A percentile compares a stretch with the other conserved stretches of the same genome.
These are phyloP conservation scores for Erpetoichthys calabaricus DNA, from an alignment of 2,797 vertebrate genomes.

Conservation along the genomic window DNA sequence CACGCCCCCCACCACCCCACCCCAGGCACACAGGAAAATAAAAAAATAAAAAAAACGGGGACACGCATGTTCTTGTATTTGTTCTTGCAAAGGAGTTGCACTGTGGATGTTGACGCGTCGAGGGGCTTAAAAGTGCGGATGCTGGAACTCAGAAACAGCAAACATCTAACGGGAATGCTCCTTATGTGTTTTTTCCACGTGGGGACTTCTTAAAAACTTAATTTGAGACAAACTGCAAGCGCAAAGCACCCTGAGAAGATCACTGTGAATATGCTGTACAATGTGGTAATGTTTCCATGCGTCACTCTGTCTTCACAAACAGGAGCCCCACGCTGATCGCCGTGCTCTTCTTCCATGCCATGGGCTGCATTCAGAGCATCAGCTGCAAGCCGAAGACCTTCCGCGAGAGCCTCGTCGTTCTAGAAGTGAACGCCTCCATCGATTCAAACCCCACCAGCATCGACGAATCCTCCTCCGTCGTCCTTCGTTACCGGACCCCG, in stretches of 20 bases:
- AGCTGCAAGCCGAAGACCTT: constrained; percentile 93
- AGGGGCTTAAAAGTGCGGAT: too few relatives aligned
- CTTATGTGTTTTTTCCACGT: constrained; percentile 8
- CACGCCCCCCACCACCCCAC: neutral
- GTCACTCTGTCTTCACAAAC: constrained; percentile 55
- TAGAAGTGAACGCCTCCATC: constrained; percentile 83
- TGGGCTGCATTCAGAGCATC: constrained; percentile 98
- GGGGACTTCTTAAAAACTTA: constrained; percentile 29
- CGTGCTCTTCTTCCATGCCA: constrained; percentile 61
- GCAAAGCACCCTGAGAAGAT: constrained; percentile 7
- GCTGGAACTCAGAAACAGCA: neutral
- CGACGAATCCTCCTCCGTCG: constrained; percentile 91
- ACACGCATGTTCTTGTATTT: neutral
- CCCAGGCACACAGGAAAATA: constrained; percentile 13
- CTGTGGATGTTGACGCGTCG: neutral
- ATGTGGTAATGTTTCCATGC: constrained; percentile 51
- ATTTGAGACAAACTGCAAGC: constrained; percentile 36
- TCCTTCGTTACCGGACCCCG: constrained; percentile 89
- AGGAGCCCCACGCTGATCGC: constrained; percentile 62
- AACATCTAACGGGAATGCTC: neutral
- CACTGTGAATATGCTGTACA: constrained; percentile 30
- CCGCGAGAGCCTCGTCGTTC: constrained; percentile 78
- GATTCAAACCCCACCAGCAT: constrained; percentile 89
- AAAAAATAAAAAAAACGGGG: neutral
- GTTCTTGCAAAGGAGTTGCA: too few relatives aligned